These are phyloP conservation scores for Drosophila persimilis DNA, from an alignment of 1,140 invertebrate genomes.

Conservation along the genomic window DNA sequence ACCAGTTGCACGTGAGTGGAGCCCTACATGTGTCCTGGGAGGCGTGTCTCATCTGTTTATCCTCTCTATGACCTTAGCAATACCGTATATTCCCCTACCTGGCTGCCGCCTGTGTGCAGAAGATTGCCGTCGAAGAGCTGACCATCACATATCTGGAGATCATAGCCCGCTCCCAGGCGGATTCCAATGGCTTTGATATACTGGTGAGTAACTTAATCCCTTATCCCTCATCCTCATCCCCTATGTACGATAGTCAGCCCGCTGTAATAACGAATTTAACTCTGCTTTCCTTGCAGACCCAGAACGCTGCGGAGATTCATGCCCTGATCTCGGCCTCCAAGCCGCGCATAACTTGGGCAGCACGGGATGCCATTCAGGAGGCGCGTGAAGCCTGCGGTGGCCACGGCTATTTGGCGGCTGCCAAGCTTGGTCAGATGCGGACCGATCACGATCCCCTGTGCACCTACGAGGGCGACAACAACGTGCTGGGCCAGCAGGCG, in stretches of 20 bases:
- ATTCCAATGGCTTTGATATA: conserved; percentile 84
- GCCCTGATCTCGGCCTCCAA: conserved; percentile 94
- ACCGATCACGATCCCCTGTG: conserved; percentile 95
- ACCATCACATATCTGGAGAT: conserved; percentile 84
- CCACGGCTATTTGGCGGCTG: conserved; percentile 87
- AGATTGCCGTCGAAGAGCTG: conserved; percentile 87
- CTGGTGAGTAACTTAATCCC: conserved; percentile 82
- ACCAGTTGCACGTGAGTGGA: conserved; percentile 91
- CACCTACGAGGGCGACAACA: conserved; percentile 98
- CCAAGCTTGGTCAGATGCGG: conserved; percentile 91
- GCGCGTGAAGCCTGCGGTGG: conserved; percentile 93
- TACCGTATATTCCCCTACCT: conserved; percentile 95
- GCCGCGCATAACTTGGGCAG: conserved; percentile 93
- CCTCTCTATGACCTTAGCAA: conserved; percentile 85
- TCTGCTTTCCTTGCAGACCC: conserved; percentile 83
- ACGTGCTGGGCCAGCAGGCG: conserved; percentile 96
- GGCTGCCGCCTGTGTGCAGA: conserved; percentile 91
- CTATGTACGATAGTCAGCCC: too few species aligned
- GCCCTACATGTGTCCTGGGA: background rate
- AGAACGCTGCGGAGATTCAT: conserved; percentile 94
- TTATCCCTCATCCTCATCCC: too few species aligned
- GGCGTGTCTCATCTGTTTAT: background rate
- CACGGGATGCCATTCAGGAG: conserved; percentile 94
- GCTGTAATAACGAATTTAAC: too few species aligned
- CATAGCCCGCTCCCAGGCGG: conserved; percentile 85